Conservation (phyloP, 2,113 vertebrate species). For the Heterochromis multidens region DNA sequence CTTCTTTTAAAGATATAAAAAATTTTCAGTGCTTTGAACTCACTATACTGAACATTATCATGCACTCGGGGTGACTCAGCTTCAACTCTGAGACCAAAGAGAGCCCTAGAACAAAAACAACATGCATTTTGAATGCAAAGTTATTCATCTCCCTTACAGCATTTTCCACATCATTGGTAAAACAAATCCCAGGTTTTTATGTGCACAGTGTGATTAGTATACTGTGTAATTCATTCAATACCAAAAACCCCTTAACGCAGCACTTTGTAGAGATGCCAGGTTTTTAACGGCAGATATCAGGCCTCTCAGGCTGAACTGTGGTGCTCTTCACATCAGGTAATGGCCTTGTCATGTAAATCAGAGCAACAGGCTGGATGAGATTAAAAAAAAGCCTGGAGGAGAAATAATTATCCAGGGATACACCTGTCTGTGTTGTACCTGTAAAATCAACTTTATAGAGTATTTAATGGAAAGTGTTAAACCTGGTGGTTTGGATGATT, state of each 20-base stretch:
- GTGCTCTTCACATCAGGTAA: neutral
- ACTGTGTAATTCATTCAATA: conserved; percentile 14
- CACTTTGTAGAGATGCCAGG: conserved; percentile 6
- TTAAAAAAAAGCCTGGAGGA: neutral
- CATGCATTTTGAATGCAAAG: neutral
- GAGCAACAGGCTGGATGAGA: neutral
- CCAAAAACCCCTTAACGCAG: neutral
- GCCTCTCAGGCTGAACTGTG: neutral
- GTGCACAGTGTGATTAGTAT: neutral
- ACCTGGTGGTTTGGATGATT: neutral
- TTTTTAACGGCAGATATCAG: neutral
- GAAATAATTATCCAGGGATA: conserved; percentile 21
- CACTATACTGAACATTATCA: neutral
- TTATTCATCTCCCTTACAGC: conserved; percentile 1
- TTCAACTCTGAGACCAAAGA: neutral
- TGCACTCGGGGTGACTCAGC: neutral
- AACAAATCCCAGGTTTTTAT: neutral
- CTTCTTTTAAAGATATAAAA: neutral
- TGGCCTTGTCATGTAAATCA: conserved; percentile 21
- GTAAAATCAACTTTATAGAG: conserved; percentile 27
- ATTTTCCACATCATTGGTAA: neutral
- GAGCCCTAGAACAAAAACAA: neutral
- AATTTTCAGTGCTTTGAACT: neutral
- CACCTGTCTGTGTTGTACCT: neutral
- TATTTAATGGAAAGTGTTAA: neutral